These are phyloP conservation scores for Gadus macrocephalus DNA, from an alignment of 2,113 vertebrate species.

Conservation along the genomic window DNA sequence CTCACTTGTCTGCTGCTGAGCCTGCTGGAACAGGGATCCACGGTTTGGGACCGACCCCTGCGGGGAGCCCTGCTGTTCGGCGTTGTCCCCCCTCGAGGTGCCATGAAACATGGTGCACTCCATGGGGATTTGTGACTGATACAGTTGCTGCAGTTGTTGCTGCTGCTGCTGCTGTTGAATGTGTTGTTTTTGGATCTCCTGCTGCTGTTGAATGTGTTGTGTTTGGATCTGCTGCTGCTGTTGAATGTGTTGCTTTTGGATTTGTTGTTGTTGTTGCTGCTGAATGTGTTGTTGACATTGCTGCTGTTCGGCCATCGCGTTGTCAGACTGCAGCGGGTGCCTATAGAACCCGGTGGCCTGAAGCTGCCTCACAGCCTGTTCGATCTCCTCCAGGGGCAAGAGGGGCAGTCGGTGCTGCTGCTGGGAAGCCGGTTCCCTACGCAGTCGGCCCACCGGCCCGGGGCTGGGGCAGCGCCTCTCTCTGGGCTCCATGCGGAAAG, in stretches of 20 bases:
- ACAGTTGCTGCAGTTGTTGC: conserved; percentile 75
- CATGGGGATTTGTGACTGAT: conserved; percentile 88
- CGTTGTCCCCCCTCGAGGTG: conserved; percentile 71
- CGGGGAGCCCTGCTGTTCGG: conserved; percentile 77
- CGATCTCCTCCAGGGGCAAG: conserved; percentile 84
- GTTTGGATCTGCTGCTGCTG: conserved; percentile 77
- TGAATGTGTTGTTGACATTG: conserved; percentile 81
- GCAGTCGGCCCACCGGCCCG: conserved; percentile 53
- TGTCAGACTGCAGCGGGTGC: conserved; percentile 81
- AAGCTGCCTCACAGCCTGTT: conserved; percentile 90
- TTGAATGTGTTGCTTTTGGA: conserved; percentile 78
- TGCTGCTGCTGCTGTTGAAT: conserved; percentile 74
- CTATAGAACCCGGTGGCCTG: conserved; percentile 84
- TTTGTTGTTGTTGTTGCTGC: conserved; percentile 71
- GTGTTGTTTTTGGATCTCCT: conserved; percentile 77
- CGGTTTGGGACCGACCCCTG: conserved; percentile 76
- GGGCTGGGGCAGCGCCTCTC: conserved; percentile 68
- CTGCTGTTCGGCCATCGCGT: conserved; percentile 77
- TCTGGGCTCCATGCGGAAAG: conserved; percentile 74
- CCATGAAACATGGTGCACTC: conserved; percentile 85
- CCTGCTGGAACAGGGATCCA: conserved; percentile 76
- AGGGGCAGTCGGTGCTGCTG: conserved; percentile 80
- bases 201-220: conserved; percentile 78
- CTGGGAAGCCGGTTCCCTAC: conserved; percentile 75
- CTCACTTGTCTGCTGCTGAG: conserved; percentile 76